phyloP scores from a whole-genome alignment of 2,888 invertebrate genomes.

The Lottia scabra region DNA sequence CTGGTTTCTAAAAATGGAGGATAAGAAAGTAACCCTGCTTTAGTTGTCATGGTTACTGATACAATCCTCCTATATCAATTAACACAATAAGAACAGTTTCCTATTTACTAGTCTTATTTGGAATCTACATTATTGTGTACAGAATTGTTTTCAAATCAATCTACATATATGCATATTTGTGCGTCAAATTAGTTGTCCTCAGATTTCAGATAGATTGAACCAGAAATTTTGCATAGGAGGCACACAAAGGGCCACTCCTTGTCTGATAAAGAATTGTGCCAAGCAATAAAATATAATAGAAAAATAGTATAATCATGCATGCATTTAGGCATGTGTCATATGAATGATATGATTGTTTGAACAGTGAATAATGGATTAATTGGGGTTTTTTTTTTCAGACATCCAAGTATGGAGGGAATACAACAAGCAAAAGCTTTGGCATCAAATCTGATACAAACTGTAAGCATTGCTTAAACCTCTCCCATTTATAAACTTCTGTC shows the following conservation, averaged over 20 bases:
- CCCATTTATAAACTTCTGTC: too few relatives aligned
- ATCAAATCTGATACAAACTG: constrained; percentile 83
- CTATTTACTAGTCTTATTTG: constrained; percentile 12
- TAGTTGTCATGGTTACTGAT: constrained; percentile 27
- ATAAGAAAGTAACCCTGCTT: constrained; percentile 32
- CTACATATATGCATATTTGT: too few relatives aligned
- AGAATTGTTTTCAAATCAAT: background rate
- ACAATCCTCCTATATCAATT: constrained; percentile 37
- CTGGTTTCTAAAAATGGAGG: constrained; percentile 21
- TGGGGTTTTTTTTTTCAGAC: constrained; percentile 72
- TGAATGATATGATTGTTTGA: too few relatives aligned
- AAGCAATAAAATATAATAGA: too few relatives aligned
- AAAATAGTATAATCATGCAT: too few relatives aligned
- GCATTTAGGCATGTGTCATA: too few relatives aligned
- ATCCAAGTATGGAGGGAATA: constrained; percentile 78
- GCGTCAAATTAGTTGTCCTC: too few relatives aligned
- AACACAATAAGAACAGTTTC: constrained; percentile 27
- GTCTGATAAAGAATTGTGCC: too few relatives aligned
- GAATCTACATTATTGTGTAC: constrained; percentile 32
- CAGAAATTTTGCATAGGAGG: too few relatives aligned
- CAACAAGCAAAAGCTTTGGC: constrained; percentile 80
- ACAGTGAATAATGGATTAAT: too few relatives aligned
- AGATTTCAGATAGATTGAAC: too few relatives aligned
- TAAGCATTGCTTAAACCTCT: constrained; percentile 63
- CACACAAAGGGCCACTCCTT: too few relatives aligned